These are phyloP conservation scores for Fregetta grallaria DNA, from an alignment of 2,113 vertebrate genomes.

Conservation along the genomic window DNA sequence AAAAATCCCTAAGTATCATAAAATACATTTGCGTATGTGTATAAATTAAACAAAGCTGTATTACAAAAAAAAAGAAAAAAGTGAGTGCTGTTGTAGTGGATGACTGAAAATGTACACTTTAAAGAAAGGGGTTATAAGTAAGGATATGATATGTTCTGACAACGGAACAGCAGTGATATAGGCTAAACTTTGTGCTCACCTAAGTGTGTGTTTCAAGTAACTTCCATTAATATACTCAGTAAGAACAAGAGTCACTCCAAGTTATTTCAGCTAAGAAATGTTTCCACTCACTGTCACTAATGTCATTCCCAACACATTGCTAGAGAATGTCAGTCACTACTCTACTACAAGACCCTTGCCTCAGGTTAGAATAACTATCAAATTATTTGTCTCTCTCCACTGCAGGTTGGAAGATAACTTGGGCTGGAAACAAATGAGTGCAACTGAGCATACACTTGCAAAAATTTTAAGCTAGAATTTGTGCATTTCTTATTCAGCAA, in stretches of 20 bases:
- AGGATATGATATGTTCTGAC: background rate
- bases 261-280: slow-evolving; percentile 13
- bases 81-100: background rate
- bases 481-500: background rate
- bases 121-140: background rate
- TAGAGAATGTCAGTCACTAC: background rate
- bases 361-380: slow-evolving; percentile 24
- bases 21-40: background rate
- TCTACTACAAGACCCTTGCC: background rate
- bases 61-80: background rate
- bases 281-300: background rate
- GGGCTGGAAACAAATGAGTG: background rate
- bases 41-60: background rate
- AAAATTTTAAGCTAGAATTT: background rate
- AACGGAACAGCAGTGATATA: background rate
- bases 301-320: background rate
- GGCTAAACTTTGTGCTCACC: background rate
- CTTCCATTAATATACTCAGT: background rate
- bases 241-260: slow-evolving; percentile 5
- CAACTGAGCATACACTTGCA: background rate
- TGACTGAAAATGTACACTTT: background rate
- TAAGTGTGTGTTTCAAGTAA: background rate
- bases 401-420: background rate
- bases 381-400: background rate
- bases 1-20: background rate